Evolutionary conservation across 2,888 invertebrate species (phyloP), one percentile per base, ranked within the genome.

Genomic region (Drosophila differens): DNA sequence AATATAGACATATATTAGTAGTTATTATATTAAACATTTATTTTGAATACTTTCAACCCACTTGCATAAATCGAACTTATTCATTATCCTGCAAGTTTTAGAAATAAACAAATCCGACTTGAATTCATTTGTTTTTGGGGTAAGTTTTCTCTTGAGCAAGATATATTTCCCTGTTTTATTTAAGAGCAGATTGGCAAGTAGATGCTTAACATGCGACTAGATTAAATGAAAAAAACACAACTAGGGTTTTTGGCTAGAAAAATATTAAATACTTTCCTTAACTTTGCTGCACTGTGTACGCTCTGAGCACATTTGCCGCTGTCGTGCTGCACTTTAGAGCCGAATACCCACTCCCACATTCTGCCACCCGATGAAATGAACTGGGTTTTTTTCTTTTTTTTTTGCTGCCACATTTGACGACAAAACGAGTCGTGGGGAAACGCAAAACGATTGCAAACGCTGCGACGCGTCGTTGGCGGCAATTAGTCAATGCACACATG

Each of bases 391-490:
- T 59, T 75, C 4, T 35, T 35, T 39, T 35, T 25, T 52, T 53
- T 51, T 19, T 57, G 30, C 4, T n/a, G 41, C 58, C 58, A 28
- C 53, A 30, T 22, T 33, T 33, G 25, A 25, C 25, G 47, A 47
- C 47, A 47, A 25, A 25, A 25, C 47, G 47, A 47, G 32, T 55
- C 54, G 55, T 68, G 68, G 49, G 64, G 72, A 65, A 54, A 39
- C 61, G 49, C 51, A 41, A 22, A 53, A 28, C 59, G 70, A 35
- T 57, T 33, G 75, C 63, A 32, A 57, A 39, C 57, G 28, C 39
- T 57, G 75, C 75, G 75, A 64, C 73, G 67, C 77, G 53, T 61
- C 74, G 75, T 72, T 75, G 79, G 68, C 62, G 79, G 79, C 79
- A 80, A 80, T 79, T 79, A 79, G 79, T 80, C 76, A 80, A 59